phyloP scores from a whole-genome alignment of 2,113 vertebrate species.

The Daboia siamensis region DNA sequence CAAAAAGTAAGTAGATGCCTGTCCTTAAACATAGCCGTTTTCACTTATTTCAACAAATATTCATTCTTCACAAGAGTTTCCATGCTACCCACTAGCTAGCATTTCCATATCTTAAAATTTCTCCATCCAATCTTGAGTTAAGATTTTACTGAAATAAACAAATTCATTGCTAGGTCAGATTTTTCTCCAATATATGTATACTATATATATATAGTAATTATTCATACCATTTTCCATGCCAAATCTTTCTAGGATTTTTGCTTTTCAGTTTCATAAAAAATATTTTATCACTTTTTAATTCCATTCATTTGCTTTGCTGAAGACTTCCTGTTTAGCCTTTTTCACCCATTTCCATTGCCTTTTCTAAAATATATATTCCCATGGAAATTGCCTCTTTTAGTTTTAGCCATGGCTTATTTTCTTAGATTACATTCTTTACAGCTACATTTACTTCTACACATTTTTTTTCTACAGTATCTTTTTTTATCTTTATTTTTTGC shows the following conservation, averaged over 20 bases:
- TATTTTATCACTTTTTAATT: background rate
- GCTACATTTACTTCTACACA: background rate
- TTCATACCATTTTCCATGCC: background rate
- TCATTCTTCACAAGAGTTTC: background rate
- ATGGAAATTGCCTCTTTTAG: background rate
- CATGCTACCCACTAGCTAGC: background rate
- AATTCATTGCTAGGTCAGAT: background rate
- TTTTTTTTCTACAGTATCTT: background rate
- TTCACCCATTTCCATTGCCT: background rate
- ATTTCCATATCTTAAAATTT: background rate
- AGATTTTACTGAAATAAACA: background rate
- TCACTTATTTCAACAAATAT: background rate
- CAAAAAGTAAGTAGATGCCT: background rate
- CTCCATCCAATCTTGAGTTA: background rate
- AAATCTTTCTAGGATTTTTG: background rate
- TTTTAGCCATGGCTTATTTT: background rate
- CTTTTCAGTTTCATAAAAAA: background rate
- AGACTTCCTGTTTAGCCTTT: background rate
- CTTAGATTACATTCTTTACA: background rate
- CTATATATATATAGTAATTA: background rate
- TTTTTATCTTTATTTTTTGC: background rate
- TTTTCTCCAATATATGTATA: background rate
- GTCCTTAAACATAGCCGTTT: background rate
- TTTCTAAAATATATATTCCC: background rate
- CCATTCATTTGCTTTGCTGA: background rate